Evolutionary conservation across 1,140 invertebrate genomes (phyloP).

Genomic region (Pseudomyrmex concolor): DNA sequence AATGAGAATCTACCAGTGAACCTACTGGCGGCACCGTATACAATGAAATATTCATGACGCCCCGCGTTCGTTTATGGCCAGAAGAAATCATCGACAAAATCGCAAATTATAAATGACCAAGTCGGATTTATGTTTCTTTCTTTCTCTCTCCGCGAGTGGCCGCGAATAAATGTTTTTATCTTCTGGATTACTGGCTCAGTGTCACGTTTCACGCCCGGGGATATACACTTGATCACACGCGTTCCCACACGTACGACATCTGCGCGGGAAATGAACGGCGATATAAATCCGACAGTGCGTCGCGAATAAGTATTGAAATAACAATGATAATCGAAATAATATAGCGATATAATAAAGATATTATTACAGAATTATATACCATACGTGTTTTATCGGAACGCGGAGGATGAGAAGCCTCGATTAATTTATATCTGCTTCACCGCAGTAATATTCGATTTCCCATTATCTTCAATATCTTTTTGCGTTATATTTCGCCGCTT

Average conservation of each 20-base stretch:
- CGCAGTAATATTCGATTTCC: conserved; percentile 26
- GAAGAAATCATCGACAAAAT: conserved; percentile 76
- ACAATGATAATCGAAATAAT: conserved; percentile 27
- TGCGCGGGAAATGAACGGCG: neutral
- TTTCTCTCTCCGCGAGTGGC: neutral
- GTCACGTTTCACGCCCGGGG: neutral
- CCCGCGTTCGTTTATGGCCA: conserved; percentile 70
- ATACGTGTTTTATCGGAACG: neutral
- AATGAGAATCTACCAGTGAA: conserved; percentile 68
- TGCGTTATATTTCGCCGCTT: neutral
- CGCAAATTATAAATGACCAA: conserved; percentile 72
- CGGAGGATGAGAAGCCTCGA: neutral
- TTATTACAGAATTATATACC: conserved; percentile 21
- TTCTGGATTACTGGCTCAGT: conserved; percentile 18
- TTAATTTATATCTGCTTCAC: conserved; percentile 4
- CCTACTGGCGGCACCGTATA: conserved; percentile 68
- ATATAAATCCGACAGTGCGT: neutral
- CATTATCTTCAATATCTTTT: neutral
- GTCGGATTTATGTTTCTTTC: neutral
- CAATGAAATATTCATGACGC: conserved; percentile 80
- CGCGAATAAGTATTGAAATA: conserved; percentile 2
- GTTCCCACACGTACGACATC: neutral
- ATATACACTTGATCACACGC: neutral
- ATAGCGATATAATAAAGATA: conserved; percentile 16
- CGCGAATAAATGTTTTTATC: conserved; percentile 11